phyloP scores from a whole-genome alignment of 1,140 invertebrate genomes.

The Ceratosolen solmsi region DNA sequence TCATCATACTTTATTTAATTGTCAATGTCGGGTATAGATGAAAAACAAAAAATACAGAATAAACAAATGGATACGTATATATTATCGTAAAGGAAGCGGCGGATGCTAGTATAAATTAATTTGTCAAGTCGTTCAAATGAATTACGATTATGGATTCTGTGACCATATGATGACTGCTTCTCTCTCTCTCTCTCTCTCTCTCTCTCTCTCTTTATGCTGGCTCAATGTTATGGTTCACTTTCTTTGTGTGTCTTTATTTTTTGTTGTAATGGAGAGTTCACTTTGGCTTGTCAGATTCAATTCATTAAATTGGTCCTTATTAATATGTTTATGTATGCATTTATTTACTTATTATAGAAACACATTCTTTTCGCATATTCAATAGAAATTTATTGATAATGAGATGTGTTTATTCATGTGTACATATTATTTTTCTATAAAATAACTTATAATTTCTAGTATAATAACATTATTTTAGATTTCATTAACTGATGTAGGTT shows the following conservation, averaged over 20 bases:
- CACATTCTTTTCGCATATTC: too few relatives aligned
- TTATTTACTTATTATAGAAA: background rate
- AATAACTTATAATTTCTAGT: too few relatives aligned
- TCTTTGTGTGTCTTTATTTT: background rate
- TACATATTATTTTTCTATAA: too few relatives aligned
- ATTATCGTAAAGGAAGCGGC: slow-evolving; percentile 26
- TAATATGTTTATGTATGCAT: background rate
- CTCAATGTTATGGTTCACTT: slow-evolving; percentile 11
- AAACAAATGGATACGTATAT: background rate
- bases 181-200: background rate
- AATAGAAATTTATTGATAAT: too few relatives aligned
- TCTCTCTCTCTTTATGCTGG: background rate
- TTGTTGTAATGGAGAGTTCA: slow-evolving; percentile 23
- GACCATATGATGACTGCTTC: slow-evolving; percentile 35
- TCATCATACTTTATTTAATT: slow-evolving; percentile 41
- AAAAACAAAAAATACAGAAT: slow-evolving; percentile 14
- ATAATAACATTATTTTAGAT: too few relatives aligned
- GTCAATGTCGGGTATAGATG: background rate
- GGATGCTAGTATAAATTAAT: slow-evolving; percentile 46
- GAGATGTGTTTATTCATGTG: too few relatives aligned
- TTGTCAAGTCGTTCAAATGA: slow-evolving; percentile 45
- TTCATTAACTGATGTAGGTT: too few relatives aligned
- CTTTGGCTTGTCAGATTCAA: slow-evolving; percentile 33
- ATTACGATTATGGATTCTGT: slow-evolving; percentile 39
- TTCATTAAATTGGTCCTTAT: background rate